Conservation (phyloP, 2,113 vertebrate species). For the Mirounga angustirostris region DNA sequence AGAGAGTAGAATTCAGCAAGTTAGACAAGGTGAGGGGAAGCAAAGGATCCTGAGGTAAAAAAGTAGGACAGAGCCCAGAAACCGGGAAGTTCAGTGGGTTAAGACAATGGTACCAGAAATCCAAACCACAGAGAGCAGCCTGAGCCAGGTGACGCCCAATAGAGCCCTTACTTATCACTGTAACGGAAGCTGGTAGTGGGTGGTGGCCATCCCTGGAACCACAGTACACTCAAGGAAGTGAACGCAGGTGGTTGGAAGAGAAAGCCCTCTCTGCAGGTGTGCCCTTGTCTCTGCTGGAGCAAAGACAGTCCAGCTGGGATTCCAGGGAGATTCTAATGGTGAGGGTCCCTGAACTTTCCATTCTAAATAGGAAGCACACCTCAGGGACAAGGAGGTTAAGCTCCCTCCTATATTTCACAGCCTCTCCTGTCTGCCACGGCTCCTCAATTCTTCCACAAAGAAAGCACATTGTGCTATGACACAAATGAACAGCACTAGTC, state of each 20-base stretch:
- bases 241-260: neutral
- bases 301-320: neutral
- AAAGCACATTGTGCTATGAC: constrained; percentile 68
- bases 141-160: neutral
- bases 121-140: neutral
- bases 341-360: constrained; percentile 47
- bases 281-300: neutral
- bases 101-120: constrained; percentile 37
- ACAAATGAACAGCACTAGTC: constrained; percentile 58
- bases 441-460: constrained; percentile 38
- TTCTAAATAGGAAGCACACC: constrained; percentile 66
- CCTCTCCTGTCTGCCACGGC: constrained; percentile 2
- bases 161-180: neutral
- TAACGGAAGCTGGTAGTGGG: neutral
- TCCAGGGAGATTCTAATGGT: neutral
- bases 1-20: constrained; percentile 46
- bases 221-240: constrained; percentile 24
- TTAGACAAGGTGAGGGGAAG: neutral
- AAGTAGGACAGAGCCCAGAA: neutral
- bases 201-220: neutral
- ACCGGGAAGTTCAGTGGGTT: constrained; percentile 35
- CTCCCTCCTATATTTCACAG: constrained; percentile 65
- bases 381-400: constrained; percentile 65
- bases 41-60: neutral
- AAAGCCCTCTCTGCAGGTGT: constrained; percentile 12